A percentile compares a stretch with the other conserved stretches of the same genome.
Conservation (phyloP, 2,113 vertebrate species). For the Pipa parva region DNA sequence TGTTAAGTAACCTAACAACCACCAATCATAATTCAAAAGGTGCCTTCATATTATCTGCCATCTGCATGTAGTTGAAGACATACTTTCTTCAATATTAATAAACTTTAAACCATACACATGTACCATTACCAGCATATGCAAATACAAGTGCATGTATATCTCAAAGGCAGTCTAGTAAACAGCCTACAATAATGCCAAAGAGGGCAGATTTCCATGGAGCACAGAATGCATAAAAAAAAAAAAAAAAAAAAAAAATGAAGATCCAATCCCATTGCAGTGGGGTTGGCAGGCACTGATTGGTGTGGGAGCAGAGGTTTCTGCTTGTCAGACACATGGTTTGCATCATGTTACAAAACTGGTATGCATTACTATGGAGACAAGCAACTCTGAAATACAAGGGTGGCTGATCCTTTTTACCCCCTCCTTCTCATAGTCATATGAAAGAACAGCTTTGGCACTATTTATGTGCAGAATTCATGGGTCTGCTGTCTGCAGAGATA, state of each 20-base stretch:
- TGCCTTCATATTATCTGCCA: too few species aligned
- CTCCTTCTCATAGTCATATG: constrained; percentile 7
- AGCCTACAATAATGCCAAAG: neutral
- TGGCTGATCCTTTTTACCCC: neutral
- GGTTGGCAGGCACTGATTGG: constrained; percentile 23
- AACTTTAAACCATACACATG: too few species aligned
- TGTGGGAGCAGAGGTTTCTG: constrained; percentile 36
- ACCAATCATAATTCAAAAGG: too few species aligned
- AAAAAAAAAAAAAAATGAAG: too few species aligned
- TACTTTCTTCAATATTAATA: too few species aligned
- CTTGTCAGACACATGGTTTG: constrained; percentile 54
- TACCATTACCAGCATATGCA: too few species aligned
- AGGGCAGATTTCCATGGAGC: neutral
- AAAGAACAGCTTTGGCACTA: neutral
- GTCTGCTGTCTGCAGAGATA: too few species aligned
- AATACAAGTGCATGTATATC: too few species aligned
- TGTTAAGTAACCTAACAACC: too few species aligned
- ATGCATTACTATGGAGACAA: constrained; percentile 50
- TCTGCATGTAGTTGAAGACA: too few species aligned
- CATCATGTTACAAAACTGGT: constrained; percentile 44
- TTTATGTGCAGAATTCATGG: too few species aligned
- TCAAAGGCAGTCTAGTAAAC: neutral
- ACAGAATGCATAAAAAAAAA: neutral
- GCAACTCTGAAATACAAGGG: constrained; percentile 37
- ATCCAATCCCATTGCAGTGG: constrained; percentile 29